Base-by-base conservation (phyloP, 2,888 invertebrate species). In the Abrostola triplasia region DNA sequence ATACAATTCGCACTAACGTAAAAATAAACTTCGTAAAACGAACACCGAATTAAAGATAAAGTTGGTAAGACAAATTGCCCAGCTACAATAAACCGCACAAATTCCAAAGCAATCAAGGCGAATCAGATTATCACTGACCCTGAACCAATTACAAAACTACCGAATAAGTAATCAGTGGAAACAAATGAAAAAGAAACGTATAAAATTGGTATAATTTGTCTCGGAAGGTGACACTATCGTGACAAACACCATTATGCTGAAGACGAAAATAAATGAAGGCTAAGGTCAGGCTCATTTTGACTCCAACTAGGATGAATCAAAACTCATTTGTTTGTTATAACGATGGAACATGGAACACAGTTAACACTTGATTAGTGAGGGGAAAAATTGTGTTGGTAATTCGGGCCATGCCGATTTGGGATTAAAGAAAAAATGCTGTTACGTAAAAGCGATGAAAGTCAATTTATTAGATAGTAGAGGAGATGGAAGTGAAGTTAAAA, bases 201-300 rank as follows among this genome's bases (percentile, higher is more conserved):
- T 62, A 65, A 72, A 79, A 73, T 81, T 70, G 67, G 63, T 70
- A 67, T 77, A 71, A 80, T 80, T 81, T 73, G 66, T 81, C 77
- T 69, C 58, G 6, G 9, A 49, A 64, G 62, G 71, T 71, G 76
- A 77, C 73, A 76, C 50, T 81, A 37, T 61, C 84, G 83, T 83
- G 83, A 75, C 83, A 36, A 67, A 57, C n/a, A 49, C 73, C 70
- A 83, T 83, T 83, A 84, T 50, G 50, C 40, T 38, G 47, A 40
- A 74, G 64, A 71, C 72, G 35, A 75, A 77, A 82, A 80, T 82
- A 80, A 67, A 69, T 66, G 67, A 76, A 76, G 69, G 73, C 53
- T 64, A 68, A 77, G 73, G 78, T 76, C 71, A 64, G 51, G 51
- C 59, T 58, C 55, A 35, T 59, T 70, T 71, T 53, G 9, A 55